Percentiles rank a stretch among this genome's conserved stretches.
Conservation (phyloP, 2,888 invertebrate species). For the Hirtodrosophila trivittata region DNA sequence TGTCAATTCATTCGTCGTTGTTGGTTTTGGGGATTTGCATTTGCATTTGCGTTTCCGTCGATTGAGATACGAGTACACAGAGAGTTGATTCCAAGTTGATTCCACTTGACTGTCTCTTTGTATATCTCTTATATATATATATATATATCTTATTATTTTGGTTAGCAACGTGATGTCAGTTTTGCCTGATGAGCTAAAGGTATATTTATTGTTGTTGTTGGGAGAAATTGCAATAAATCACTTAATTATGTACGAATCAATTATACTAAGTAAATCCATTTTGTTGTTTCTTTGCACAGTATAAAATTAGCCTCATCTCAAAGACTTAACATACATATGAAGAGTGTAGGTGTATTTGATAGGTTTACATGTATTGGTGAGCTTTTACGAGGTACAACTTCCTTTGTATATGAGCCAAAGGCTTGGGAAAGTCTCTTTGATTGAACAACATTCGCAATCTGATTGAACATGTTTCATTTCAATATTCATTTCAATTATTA, state of each 20-base stretch:
- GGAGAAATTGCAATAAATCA: slow-evolving; percentile 53
- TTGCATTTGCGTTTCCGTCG: slow-evolving; percentile 64
- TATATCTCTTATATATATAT: too few species aligned
- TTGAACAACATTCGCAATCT: too few species aligned
- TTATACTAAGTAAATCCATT: slow-evolving; percentile 25
- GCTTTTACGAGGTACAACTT: too few species aligned
- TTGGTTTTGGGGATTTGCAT: slow-evolving; percentile 59
- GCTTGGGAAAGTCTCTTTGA: too few species aligned
- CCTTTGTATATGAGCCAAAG: too few species aligned
- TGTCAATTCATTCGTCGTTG: slow-evolving; percentile 75
- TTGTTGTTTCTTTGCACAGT: slow-evolving; percentile 1
- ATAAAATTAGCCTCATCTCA: slow-evolving; percentile 5
- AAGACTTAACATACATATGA: too few species aligned
- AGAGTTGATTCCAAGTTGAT: slow-evolving; percentile 17
- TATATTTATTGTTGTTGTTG: slow-evolving; percentile 7
- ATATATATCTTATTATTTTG: too few species aligned
- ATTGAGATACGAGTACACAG: slow-evolving; percentile 25
- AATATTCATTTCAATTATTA: too few species aligned
- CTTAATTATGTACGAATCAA: slow-evolving; percentile 29
- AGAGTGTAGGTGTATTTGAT: too few species aligned
- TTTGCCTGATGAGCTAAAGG: slow-evolving; percentile 52
- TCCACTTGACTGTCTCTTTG: slow-evolving; percentile 15
- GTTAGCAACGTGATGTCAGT: slow-evolving; percentile 35
- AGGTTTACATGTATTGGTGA: too few species aligned
- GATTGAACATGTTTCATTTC: too few species aligned